Percentiles rank a stretch among this genome's conserved stretches.
Conservation (phyloP, 2,888 invertebrate genomes). For the Invenusta paracnida region DNA sequence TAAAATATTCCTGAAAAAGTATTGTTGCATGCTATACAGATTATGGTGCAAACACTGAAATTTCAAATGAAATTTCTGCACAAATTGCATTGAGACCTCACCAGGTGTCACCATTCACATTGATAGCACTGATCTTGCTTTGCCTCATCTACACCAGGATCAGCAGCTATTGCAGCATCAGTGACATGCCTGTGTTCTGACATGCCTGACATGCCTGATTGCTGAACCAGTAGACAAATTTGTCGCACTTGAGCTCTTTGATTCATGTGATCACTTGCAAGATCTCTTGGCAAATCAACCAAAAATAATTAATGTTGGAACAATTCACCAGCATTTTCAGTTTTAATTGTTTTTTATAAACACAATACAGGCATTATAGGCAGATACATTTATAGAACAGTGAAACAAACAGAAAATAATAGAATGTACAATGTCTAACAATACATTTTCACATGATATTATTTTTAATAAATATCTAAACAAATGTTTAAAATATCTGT, state of each 20-base stretch:
- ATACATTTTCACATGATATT: no score
- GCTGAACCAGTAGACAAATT: neutral
- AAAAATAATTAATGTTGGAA: neutral
- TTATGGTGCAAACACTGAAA: neutral
- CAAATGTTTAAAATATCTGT: no score
- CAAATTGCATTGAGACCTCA: neutral
- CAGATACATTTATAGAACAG: no score
- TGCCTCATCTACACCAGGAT: neutral
- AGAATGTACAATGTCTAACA: no score
- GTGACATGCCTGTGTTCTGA: neutral
- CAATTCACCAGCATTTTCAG: neutral
- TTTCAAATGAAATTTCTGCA: neutral
- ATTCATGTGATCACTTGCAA: neutral
- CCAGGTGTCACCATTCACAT: neutral
- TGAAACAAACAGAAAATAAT: no score
- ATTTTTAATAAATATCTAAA: no score
- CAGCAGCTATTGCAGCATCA: neutral
- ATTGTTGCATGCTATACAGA: neutral
- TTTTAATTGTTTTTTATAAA: neutral
- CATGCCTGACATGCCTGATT: neutral
- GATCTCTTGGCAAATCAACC: neutral
- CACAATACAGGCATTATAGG: neutral
- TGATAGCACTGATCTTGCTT: neutral
- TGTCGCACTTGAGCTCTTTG: neutral
- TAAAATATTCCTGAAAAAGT: neutral